phyloP scores from a whole-genome alignment of 1,140 invertebrate genomes.

The Drosophila mauritiana region DNA sequence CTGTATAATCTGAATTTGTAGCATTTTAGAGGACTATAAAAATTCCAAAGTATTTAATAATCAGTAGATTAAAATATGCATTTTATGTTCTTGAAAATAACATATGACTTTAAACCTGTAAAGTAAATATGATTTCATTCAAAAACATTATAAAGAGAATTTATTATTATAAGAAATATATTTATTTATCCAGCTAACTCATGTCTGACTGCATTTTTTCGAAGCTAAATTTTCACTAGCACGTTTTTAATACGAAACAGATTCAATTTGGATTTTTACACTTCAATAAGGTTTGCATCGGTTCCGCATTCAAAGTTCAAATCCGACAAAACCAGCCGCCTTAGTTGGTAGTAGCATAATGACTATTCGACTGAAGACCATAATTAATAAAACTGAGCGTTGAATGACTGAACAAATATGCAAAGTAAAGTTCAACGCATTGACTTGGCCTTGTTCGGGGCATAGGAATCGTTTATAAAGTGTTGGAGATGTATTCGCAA shows the following conservation, averaged over 20 bases:
- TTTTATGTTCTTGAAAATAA: too few relatives aligned
- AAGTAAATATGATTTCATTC: not conserved
- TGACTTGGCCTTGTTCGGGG: constrained; percentile 44
- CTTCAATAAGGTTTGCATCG: constrained; percentile 14
- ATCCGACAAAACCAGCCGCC: not conserved
- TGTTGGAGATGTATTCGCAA: constrained; percentile 37
- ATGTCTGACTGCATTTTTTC: constrained; percentile 17
- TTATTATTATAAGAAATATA: too few relatives aligned
- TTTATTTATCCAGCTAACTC: constrained; percentile 2
- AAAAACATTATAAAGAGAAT: not conserved
- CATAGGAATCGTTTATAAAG: constrained; percentile 21
- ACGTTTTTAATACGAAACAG: constrained; percentile 10
- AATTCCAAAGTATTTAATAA: too few relatives aligned
- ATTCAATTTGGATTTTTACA: constrained; percentile 18
- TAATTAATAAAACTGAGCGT: constrained; percentile 41
- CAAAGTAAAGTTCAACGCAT: constrained; percentile 53
- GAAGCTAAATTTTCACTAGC: constrained; percentile 1
- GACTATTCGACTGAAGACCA: constrained; percentile 18
- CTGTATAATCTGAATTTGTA: constrained; percentile 1
- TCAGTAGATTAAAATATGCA: too few relatives aligned
- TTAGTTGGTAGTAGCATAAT: constrained; percentile 21
- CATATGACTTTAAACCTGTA: not conserved
- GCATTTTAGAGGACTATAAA: not conserved
- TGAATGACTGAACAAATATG: constrained; percentile 43
- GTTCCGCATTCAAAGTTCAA: constrained; percentile 35